These are phyloP conservation scores for Drosophila lacicola DNA, from an alignment of 2,888 invertebrate species.

Conservation along the genomic window DNA sequence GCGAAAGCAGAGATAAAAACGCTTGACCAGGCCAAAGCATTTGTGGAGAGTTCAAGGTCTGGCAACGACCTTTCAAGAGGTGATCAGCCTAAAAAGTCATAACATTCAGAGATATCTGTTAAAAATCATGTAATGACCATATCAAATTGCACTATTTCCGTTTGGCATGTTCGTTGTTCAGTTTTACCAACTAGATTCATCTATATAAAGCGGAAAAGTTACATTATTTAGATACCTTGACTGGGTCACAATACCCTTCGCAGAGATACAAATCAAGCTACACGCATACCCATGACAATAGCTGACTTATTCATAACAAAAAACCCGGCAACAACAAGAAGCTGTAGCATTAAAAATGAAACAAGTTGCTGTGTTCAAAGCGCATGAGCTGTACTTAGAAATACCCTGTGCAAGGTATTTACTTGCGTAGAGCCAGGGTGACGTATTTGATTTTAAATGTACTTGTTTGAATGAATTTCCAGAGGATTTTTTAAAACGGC, in stretches of 20 bases:
- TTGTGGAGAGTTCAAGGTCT: slow-evolving; percentile 37
- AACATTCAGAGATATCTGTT: background rate
- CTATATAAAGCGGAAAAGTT: background rate
- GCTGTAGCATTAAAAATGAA: slow-evolving; percentile 17
- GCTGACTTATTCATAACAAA: slow-evolving; percentile 27
- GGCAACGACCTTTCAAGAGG: slow-evolving; percentile 21
- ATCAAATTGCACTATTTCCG: background rate
- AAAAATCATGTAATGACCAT: background rate
- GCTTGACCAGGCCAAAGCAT: slow-evolving; percentile 3
- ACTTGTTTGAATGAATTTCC: no score
- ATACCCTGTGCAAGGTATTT: slow-evolving; percentile 15
- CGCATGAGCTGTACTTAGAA: background rate
- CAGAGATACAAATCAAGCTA: slow-evolving; percentile 19
- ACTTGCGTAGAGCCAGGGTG: no score
- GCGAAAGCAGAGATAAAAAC: slow-evolving; percentile 12
- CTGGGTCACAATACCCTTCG: slow-evolving; percentile 32
- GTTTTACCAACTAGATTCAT: background rate
- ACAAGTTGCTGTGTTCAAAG: background rate
- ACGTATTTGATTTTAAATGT: no score
- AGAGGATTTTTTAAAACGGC: no score
- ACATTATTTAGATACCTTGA: slow-evolving; percentile 8
- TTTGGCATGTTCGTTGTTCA: background rate
- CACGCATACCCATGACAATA: slow-evolving; percentile 34
- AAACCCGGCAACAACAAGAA: slow-evolving; percentile 11
- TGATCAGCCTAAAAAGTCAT: background rate